Conservation (phyloP, 2,888 invertebrate species). For the Prosapia bicincta region DNA sequence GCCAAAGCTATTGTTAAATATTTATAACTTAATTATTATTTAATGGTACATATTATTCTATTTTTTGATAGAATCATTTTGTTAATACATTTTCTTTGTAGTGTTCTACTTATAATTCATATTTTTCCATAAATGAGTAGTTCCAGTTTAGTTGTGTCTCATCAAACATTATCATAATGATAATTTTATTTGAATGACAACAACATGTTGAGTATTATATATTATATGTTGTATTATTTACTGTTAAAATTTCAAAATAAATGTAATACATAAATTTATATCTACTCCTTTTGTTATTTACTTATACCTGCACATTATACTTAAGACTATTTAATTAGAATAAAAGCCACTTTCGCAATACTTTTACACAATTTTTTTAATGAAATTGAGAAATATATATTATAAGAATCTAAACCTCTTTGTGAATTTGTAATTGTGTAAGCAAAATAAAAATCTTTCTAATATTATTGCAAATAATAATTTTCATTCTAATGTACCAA, state of each 20-base stretch:
- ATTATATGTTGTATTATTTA: conserved; percentile 2
- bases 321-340: background rate
- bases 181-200: conserved; percentile 8
- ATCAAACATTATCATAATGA: conserved; percentile 19
- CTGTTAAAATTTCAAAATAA: background rate
- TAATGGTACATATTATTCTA: background rate
- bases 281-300: background rate
- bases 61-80: background rate
- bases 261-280: background rate
- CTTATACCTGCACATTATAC: background rate
- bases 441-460: too few relatives aligned
- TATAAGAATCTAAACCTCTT: too few relatives aligned
- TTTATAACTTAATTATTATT: background rate
- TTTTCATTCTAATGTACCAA: too few relatives aligned
- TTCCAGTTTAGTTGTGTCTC: background rate
- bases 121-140: background rate
- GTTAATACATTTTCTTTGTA: background rate
- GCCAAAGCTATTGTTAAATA: conserved; percentile 28
- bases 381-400: too few relatives aligned
- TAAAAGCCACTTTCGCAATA: too few relatives aligned
- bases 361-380: too few relatives aligned
- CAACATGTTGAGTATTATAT: background rate
- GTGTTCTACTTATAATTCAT: background rate
- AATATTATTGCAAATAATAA: too few relatives aligned
- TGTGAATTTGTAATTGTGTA: too few relatives aligned